phyloP scores from a whole-genome alignment of 2,888 invertebrate species.

The Junonia oenone region DNA sequence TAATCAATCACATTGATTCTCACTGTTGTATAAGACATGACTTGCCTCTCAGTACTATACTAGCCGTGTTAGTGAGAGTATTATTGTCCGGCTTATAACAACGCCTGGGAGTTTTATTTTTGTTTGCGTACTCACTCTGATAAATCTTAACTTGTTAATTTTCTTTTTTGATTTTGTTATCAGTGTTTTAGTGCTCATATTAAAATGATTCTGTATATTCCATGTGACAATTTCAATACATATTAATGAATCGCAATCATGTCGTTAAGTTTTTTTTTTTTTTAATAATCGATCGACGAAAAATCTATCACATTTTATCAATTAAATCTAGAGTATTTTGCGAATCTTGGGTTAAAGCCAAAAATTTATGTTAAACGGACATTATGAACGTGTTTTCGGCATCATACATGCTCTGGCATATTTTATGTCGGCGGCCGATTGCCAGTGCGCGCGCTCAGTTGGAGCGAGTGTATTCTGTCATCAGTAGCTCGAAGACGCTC shows the following conservation, averaged over 20 bases:
- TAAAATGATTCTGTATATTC: not conserved
- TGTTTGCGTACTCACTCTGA: constrained; percentile 54
- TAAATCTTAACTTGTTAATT: constrained; percentile 61
- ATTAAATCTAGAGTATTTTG: constrained; percentile 47
- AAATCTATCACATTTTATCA: constrained; percentile 37
- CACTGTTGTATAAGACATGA: constrained; percentile 14
- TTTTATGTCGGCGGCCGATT: constrained; percentile 49
- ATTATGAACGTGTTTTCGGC: constrained; percentile 62
- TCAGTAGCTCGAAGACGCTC: constrained; percentile 38
- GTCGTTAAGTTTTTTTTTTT: not conserved
- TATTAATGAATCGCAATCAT: not conserved
- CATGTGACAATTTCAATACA: not conserved
- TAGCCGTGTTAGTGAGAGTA: constrained; percentile 11
- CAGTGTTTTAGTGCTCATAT: constrained; percentile 54
- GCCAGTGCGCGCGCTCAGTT: constrained; percentile 44
- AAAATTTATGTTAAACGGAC: constrained; percentile 54
- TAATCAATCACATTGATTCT: constrained; percentile 17
- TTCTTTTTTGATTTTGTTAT: constrained; percentile 51
- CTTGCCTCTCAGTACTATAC: constrained; percentile 4
- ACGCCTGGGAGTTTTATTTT: constrained; percentile 70
- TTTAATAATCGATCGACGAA: not conserved
- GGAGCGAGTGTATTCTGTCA: constrained; percentile 43
- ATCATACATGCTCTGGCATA: constrained; percentile 51
- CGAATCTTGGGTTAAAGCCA: constrained; percentile 59
- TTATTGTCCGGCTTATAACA: constrained; percentile 26